Evolutionary conservation across 2,797 vertebrate genomes (phyloP).

Genomic region (Sparidentex hasta): DNA sequence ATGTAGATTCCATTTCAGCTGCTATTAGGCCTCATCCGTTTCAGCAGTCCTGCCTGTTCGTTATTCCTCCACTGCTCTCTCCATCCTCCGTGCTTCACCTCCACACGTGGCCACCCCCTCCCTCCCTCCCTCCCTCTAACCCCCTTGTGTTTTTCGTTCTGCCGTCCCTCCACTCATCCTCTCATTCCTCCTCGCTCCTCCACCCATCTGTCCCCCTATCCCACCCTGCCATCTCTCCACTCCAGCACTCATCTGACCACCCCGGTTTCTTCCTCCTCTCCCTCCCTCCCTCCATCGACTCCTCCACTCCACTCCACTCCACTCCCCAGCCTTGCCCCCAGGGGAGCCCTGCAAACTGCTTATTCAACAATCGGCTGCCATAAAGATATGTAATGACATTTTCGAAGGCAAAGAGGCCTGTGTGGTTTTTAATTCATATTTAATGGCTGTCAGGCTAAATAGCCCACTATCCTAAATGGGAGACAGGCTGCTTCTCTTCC

Average conservation of each 20-base stretch:
- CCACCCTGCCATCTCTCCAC: slow-evolving; percentile 53
- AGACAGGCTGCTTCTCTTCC: slow-evolving; percentile 76
- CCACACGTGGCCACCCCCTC: slow-evolving; percentile 11
- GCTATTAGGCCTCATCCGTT: slow-evolving; percentile 86
- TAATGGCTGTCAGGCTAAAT: slow-evolving; percentile 89
- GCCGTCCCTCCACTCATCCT: slow-evolving; percentile 55
- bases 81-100: slow-evolving; percentile 39
- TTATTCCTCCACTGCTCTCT: slow-evolving; percentile 69
- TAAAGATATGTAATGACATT: slow-evolving; percentile 91
- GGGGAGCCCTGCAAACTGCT: slow-evolving; percentile 88
- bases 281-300: slow-evolving; percentile 47
- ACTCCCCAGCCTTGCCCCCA: slow-evolving; percentile 72
- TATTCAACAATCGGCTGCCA: slow-evolving; percentile 90
- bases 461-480: slow-evolving; percentile 87
- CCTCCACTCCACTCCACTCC: slow-evolving; percentile 61
- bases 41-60: slow-evolving; percentile 77
- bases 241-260: slow-evolving; percentile 63
- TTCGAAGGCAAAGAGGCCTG: slow-evolving; percentile 88
- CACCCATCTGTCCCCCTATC: slow-evolving; percentile 60
- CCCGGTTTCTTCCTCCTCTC: slow-evolving; percentile 52
- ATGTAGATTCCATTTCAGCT: slow-evolving; percentile 90
- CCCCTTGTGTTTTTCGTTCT: slow-evolving; percentile 42
- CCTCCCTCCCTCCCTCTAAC: not conserved
- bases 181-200: slow-evolving; percentile 50
- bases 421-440: slow-evolving; percentile 92